Evolutionary conservation across 2,797 vertebrate genomes (phyloP), one percentile per base, ranked within the genome.

Genomic region (Novumbra hubbsi): DNA sequence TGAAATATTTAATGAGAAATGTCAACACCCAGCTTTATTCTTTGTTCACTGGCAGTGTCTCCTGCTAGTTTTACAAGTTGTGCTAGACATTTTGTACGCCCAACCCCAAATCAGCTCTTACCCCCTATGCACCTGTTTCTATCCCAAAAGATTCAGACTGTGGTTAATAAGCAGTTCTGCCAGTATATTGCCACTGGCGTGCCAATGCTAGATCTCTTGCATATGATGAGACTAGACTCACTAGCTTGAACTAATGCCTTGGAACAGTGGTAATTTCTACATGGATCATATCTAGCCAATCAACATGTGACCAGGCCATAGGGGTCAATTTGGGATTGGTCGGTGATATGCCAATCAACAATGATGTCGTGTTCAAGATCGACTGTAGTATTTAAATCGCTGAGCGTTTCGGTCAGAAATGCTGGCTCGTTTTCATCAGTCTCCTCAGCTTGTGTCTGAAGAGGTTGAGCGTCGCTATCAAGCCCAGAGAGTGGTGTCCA

Each of bases 11-110:
- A n/a, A 38, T 76, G 75, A 75, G 28, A 77, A 71, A 5, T 72
- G 76, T 74, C 85, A 50, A 64, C 73, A 67, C 81, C 83, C 78
- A 72, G 68, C 74, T 75, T 75, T 88, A 77, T 76, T 85, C 76
- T 85, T 80, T 74, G 80, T 79, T 73, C 41, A 41, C 72, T 38
- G 80, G 78, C 76, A 83, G 76, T 73, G 64, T 71, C 2, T 2
- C 30, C 78, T 81, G 74, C 73, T 74, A 74, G 62, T 55, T 65
- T 24, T 1, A 65, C 38, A 74, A 52, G 65, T 57, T 27, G 49
- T 57, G 65, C 16, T 30, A 12, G 27, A 57, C 32, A 67, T 24
- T 68, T 4, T 48, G 38, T 48, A 60, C 55, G 11, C 21, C 55
- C 55, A 60, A 60, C 55, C 55, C 55, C 55, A 60, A 60, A 60